These are phyloP conservation scores for Amblyraja radiata DNA, from an alignment of 2,797 vertebrate genomes.

Conservation along the genomic window DNA sequence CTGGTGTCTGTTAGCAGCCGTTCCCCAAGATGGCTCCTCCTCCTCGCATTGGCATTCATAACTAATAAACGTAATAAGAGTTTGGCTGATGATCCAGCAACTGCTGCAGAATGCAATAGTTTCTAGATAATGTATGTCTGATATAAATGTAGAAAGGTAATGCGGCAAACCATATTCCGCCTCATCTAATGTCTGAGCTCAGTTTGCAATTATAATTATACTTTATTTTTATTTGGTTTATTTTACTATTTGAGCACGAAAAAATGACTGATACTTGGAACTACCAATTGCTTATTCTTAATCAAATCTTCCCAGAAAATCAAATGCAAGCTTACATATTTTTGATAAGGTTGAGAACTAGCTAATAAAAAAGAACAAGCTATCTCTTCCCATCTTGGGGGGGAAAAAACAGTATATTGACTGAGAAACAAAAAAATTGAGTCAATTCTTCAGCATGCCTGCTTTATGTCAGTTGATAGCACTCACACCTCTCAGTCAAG, in stretches of 20 bases:
- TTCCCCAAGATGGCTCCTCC: too few species aligned
- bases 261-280: background rate
- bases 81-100: background rate
- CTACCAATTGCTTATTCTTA: background rate
- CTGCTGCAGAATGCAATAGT: background rate
- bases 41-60: background rate
- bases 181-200: background rate
- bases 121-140: background rate
- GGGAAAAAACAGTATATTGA: too few species aligned
- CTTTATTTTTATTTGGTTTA: background rate
- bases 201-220: background rate
- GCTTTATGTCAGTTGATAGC: too few species aligned
- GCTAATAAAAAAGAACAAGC: background rate
- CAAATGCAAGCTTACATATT: background rate
- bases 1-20: too few species aligned
- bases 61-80: background rate
- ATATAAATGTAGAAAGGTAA: background rate
- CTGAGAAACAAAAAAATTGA: too few species aligned
- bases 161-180: background rate
- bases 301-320: background rate
- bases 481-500: too few species aligned
- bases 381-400: background rate
- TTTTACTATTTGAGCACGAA: background rate
- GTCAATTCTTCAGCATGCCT: too few species aligned
- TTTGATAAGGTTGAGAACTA: background rate